Percentiles rank a stretch among this genome's conserved stretches.
Conservation (phyloP, 2,797 vertebrate species). For the Gouania willdenowi region DNA sequence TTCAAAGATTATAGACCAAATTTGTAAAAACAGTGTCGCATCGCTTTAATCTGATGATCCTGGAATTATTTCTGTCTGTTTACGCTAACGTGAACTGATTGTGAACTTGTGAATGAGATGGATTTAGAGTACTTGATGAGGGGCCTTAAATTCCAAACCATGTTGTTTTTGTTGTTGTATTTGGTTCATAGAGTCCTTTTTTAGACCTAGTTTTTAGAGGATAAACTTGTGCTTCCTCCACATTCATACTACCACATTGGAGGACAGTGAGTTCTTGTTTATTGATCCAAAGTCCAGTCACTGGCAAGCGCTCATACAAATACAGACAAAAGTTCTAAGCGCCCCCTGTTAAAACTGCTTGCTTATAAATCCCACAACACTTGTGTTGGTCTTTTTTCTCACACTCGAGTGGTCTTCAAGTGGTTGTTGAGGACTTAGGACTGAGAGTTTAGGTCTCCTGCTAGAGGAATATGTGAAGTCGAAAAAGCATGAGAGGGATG, state of each 20-base stretch:
- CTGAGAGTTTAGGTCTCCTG: conserved; percentile 12
- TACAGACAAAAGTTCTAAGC: not conserved
- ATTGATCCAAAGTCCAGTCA: conserved; percentile 44
- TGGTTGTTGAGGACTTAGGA: not conserved
- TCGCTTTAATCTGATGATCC: no score
- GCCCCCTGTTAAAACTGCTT: not conserved
- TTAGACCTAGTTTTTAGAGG: no score
- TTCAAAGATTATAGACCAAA: no score
- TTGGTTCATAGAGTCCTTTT: no score
- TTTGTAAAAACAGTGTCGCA: no score
- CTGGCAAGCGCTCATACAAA: not conserved
- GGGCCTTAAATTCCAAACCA: no score
- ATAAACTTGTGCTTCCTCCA: no score
- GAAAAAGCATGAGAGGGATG: conserved; percentile 3
- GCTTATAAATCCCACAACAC: not conserved
- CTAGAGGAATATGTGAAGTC: conserved; percentile 3
- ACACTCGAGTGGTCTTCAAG: conserved; percentile 2
- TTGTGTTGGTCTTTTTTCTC: conserved; percentile 3
- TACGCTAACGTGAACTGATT: no score
- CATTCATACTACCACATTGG: conserved; percentile 27
- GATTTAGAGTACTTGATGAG: no score
- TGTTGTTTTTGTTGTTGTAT: no score
- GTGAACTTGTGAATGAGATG: no score
- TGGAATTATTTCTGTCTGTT: no score
- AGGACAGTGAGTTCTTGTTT: conserved; percentile 55